phyloP scores from a whole-genome alignment of 2,113 vertebrate genomes.

The Perca flavescens region DNA sequence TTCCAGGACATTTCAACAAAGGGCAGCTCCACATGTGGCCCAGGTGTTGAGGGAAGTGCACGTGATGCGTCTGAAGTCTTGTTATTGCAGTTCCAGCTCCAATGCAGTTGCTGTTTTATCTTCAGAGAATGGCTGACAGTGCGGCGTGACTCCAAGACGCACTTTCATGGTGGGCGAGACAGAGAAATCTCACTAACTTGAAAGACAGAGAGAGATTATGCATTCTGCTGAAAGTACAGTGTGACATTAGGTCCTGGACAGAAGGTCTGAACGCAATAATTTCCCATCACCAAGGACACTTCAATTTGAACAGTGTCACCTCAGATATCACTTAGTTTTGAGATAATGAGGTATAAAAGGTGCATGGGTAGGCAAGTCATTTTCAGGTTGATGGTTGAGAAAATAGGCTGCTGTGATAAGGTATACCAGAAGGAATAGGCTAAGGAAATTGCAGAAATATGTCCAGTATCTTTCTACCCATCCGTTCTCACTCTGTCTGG shows the following conservation, averaged over 20 bases:
- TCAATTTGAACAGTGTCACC: constrained; percentile 36
- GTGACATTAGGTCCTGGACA: constrained; percentile 13
- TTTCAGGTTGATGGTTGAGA: constrained; percentile 34
- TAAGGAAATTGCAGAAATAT: constrained; percentile 66
- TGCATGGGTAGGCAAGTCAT: constrained; percentile 19
- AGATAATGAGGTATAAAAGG: constrained; percentile 52
- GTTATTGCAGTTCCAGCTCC: constrained; percentile 20
- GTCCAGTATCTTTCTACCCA: constrained; percentile 35
- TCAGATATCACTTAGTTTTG: constrained; percentile 25
- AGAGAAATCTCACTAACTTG: not conserved
- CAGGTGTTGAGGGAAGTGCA: constrained; percentile 36
- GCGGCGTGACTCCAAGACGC: constrained; percentile 11
- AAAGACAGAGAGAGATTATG: constrained; percentile 20
- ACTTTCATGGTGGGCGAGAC: constrained; percentile 2
- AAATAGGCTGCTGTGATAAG: constrained; percentile 48
- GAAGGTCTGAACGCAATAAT: constrained; percentile 2
- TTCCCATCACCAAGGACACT: constrained; percentile 25
- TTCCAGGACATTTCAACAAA: constrained; percentile 59
- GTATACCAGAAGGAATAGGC: constrained; percentile 1
- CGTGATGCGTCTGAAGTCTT: constrained; percentile 8
- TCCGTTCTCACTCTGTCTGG: constrained; percentile 27
- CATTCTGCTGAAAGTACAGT: constrained; percentile 10
- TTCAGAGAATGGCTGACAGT: not conserved
- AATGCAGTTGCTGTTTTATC: constrained; percentile 1
- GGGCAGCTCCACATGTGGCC: constrained; percentile 50